These are phyloP conservation scores for Pseudonaja textilis DNA, from an alignment of 2,113 vertebrate species.

Conservation along the genomic window DNA sequence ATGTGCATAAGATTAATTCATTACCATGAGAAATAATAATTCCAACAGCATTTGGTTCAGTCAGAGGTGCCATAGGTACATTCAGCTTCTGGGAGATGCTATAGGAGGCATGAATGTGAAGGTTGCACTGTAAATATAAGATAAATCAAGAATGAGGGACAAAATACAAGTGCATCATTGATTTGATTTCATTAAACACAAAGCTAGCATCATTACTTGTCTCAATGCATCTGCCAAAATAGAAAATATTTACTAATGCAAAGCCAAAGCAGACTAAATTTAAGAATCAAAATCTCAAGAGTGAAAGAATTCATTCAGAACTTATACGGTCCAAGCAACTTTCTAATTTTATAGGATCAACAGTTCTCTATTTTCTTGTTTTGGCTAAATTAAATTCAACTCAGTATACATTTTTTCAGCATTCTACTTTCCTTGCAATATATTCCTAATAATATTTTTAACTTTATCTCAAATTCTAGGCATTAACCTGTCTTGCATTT, in stretches of 20 bases:
- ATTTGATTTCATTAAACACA: neutral
- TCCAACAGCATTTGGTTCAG: slow-evolving; percentile 87
- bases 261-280: neutral
- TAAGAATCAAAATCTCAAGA: neutral
- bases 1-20: rapidly evolving
- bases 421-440: neutral
- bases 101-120: slow-evolving; percentile 91
- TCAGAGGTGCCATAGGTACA: slow-evolving; percentile 86
- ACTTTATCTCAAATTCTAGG: neutral
- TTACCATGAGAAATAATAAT: slow-evolving; percentile 92
- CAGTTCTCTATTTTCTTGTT: neutral
- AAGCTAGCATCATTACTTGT: neutral
- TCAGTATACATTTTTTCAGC: neutral
- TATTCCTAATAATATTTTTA: neutral
- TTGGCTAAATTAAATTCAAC: neutral
- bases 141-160: slow-evolving; percentile 2
- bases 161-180: neutral
- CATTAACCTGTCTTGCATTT: neutral
- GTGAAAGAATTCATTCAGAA: neutral
- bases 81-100: slow-evolving; percentile 91
- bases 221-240: neutral
- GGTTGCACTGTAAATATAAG: slow-evolving; percentile 81
- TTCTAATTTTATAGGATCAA: neutral
- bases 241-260: neutral
- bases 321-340: neutral